Conservation (phyloP, 2,888 invertebrate genomes). For the Eudemis profundana region DNA sequence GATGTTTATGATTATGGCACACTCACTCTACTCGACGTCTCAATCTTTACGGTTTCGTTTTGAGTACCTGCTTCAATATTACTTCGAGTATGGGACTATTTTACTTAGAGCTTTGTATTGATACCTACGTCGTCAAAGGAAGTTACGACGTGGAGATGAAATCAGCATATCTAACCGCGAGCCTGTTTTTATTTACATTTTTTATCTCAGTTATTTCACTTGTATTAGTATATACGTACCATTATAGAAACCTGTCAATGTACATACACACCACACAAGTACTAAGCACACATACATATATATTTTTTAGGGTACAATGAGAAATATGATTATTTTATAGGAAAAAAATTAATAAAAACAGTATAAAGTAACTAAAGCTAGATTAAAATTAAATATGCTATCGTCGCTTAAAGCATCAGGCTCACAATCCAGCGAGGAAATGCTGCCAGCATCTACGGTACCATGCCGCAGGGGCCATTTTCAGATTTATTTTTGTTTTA, state of each 20-base stretch:
- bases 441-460: too few species aligned
- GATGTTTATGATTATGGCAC: slow-evolving; percentile 81
- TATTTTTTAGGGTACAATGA: background rate
- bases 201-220: background rate
- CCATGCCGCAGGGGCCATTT: too few species aligned
- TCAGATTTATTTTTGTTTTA: too few species aligned
- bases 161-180: background rate
- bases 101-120: slow-evolving; percentile 14
- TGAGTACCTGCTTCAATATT: slow-evolving; percentile 64
- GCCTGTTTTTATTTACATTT: background rate
- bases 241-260: too few species aligned
- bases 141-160: slow-evolving; percentile 21
- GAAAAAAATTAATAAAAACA: too few species aligned
- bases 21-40: slow-evolving; percentile 73
- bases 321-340: slow-evolving; percentile 10
- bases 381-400: too few species aligned
- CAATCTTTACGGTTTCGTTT: slow-evolving; percentile 71
- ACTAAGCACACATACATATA: background rate
- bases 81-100: slow-evolving; percentile 47
- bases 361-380: too few species aligned
- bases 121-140: slow-evolving; percentile 10
- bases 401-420: too few species aligned
- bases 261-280: too few species aligned
- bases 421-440: too few species aligned
- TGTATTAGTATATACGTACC: too few species aligned